A percentile compares a stretch with the other conserved stretches of the same genome.
Evolutionary conservation across 2,113 vertebrate genomes (phyloP).

Genomic region (Phyllopteryx taeniolatus): DNA sequence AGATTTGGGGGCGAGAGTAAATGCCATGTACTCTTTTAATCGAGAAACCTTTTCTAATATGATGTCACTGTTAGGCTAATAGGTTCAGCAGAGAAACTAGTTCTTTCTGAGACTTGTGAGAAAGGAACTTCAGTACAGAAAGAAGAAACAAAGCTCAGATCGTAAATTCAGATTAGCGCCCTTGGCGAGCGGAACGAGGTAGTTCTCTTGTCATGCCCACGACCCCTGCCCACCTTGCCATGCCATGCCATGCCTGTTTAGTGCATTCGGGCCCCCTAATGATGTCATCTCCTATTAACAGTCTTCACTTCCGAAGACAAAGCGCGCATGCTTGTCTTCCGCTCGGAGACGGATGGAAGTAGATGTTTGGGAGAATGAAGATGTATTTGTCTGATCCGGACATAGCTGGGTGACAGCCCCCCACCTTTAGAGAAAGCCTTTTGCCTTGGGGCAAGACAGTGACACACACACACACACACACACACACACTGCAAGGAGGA

Average conservation of each 20-base stretch:
- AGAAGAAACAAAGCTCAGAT: too few species aligned
- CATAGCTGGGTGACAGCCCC: conserved; percentile 65
- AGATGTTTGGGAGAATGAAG: conserved; percentile 51
- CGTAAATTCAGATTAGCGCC: too few species aligned
- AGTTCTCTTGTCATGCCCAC: too few species aligned
- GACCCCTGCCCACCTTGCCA: background rate
- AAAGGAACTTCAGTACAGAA: too few species aligned
- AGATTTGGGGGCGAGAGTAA: too few species aligned
- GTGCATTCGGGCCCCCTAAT: background rate
- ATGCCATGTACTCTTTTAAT: too few species aligned
- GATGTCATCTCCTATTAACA: conserved; percentile 16
- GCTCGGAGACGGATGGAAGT: conserved; percentile 18
- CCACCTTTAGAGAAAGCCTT: conserved; percentile 46
- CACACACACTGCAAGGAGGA: conserved; percentile 53
- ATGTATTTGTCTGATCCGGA: conserved; percentile 64
- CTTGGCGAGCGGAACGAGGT: background rate
- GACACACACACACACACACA: conserved; percentile 30
- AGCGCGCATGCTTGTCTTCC: conserved; percentile 28
- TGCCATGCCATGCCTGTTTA: too few species aligned
- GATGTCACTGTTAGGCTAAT: too few species aligned
- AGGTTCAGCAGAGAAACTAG: too few species aligned
- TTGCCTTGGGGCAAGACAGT: conserved; percentile 40
- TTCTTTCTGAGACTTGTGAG: too few species aligned
- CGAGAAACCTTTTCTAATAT: too few species aligned
- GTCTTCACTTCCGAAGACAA: conserved; percentile 11